These are phyloP conservation scores for Polyommatus icarus DNA, from an alignment of 2,888 invertebrate genomes.

Conservation along the genomic window DNA sequence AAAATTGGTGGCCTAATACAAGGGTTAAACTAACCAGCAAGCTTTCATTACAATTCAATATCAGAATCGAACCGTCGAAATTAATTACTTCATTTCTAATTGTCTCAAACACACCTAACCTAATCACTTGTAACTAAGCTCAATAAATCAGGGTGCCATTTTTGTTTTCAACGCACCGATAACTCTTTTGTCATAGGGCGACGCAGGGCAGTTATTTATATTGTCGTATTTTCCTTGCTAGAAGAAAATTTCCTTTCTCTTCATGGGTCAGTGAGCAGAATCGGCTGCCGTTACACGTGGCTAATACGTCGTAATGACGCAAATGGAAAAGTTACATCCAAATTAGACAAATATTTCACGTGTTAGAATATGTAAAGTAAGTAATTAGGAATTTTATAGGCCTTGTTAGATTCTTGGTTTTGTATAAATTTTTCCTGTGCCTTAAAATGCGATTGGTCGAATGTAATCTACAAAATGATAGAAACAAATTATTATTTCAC, in stretches of 20 bases:
- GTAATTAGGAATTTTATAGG: background rate
- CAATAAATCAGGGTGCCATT: slow-evolving; percentile 77
- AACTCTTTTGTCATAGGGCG: slow-evolving; percentile 81
- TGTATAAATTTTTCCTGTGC: background rate
- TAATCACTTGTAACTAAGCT: slow-evolving; percentile 62
- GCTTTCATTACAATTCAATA: background rate
- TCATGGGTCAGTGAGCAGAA: slow-evolving; percentile 80
- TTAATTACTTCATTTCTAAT: slow-evolving; percentile 30
- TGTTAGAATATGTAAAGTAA: background rate
- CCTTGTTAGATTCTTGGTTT: background rate
- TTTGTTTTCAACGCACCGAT: slow-evolving; percentile 81
- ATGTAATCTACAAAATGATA: no score
- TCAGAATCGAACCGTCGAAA: background rate
- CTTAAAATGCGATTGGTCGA: background rate
- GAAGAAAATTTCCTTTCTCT: slow-evolving; percentile 80
- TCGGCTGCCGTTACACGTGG: slow-evolving; percentile 52
- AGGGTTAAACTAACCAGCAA: background rate
- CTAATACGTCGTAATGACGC: slow-evolving; percentile 27
- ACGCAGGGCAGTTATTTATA: slow-evolving; percentile 79
- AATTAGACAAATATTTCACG: background rate
- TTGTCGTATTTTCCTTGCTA: slow-evolving; percentile 76
- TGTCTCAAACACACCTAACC: slow-evolving; percentile 45
- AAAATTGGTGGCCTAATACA: background rate
- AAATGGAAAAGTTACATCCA: slow-evolving; percentile 31
- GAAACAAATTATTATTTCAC: no score